Conservation (phyloP, 1,140 invertebrate genomes). For the Drosophila neocordata region DNA sequence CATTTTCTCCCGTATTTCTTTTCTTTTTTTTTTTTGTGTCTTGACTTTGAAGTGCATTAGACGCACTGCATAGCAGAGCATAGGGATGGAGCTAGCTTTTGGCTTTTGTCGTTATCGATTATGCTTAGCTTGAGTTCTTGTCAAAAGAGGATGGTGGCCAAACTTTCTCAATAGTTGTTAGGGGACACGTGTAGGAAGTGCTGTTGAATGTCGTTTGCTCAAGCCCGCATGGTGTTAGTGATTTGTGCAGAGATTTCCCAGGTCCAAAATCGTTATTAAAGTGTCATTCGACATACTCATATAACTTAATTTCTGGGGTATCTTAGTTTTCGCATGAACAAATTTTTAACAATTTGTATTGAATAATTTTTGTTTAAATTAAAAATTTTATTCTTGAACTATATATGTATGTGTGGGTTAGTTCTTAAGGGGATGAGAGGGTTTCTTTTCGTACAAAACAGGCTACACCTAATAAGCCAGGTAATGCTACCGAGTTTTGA, state of each 20-base stretch:
- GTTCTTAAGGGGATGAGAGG: too few relatives aligned
- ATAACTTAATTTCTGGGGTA: background rate
- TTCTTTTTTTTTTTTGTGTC: constrained; percentile 20
- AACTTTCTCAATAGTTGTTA: constrained; percentile 64
- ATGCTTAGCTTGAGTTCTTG: constrained; percentile 52
- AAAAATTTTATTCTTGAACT: too few relatives aligned
- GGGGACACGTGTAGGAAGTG: constrained; percentile 61
- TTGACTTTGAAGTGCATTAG: constrained; percentile 43
- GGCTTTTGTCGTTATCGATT: constrained; percentile 61
- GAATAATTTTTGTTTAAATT: too few relatives aligned
- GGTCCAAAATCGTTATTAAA: background rate
- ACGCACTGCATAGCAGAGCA: constrained; percentile 23
- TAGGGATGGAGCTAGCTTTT: constrained; percentile 22
- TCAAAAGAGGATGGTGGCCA: constrained; percentile 29
- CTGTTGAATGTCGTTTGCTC: constrained; percentile 47
- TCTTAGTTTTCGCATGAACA: background rate
- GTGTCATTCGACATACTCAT: background rate
- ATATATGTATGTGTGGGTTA: too few relatives aligned
- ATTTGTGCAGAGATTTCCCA: constrained; percentile 29
- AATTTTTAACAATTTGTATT: too few relatives aligned
- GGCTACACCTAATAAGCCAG: too few relatives aligned
- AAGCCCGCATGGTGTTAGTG: constrained; percentile 42
- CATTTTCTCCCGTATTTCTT: constrained; percentile 24
- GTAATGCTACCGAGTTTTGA: too few relatives aligned
- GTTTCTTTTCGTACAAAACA: too few relatives aligned